Evolutionary conservation across 1,140 invertebrate genomes (phyloP), one percentile per base, ranked within the genome.

Genomic region (Gonioctena quinquepunctata): DNA sequence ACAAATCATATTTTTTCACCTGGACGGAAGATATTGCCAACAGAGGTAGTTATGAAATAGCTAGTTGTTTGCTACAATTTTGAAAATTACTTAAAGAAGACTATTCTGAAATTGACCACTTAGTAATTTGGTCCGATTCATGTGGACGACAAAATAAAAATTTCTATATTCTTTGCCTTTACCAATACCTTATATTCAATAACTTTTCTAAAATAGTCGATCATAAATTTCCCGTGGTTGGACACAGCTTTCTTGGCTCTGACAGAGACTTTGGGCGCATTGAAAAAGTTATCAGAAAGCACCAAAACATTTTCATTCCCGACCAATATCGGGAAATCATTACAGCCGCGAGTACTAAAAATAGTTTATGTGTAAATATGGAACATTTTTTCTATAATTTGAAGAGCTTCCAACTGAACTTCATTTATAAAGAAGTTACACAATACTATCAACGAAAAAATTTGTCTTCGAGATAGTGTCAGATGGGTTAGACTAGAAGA

Each of bases 181-280:
- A 74, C 21, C 56, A 72, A 22, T 70, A 66, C 21, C 61, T 73
- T 16, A 67, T 72, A 27, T 48, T 76, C 23, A 69, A 73, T 5
- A 50, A 28, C 1, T 26, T 19, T 16, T 68, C 70, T 49, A 57
- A 68, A 63, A 19, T 68, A 16, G 72, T 75, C 16, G 70, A 76
- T 21, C 70, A 70, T 56, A 75, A 74, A 60, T 72, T 76, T 64
- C 69, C 74, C 13, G 74, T 69, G 42, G 67, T 74, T 11, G 71
- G 73, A 0, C 71, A 76, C 26, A 56, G 18, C 11, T 71, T 59
- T 56, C 27, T 76, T 2, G 72, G 69, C 48, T 69, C 66, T 2
- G 75, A 74, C 49, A 23, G 75, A 33, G 70, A 74, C 60, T 76
- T 76, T 68, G 72, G 68, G 1, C 22, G 74, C 3, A 74, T 74